Evolutionary conservation across 2,113 vertebrate genomes (phyloP).

Genomic region (Hiodon tergisus): DNA sequence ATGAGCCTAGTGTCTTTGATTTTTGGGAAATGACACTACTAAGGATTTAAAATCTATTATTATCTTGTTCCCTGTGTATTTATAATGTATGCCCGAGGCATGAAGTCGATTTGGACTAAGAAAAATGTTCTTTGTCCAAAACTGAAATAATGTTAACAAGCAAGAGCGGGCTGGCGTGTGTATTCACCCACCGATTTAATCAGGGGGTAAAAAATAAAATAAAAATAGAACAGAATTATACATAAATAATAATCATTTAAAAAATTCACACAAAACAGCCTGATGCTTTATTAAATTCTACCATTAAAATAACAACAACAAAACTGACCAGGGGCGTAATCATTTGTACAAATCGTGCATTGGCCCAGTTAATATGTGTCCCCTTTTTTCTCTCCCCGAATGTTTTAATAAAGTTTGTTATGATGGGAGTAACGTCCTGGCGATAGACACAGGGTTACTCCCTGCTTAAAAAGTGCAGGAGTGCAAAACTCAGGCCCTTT

Average conservation of each 20-base stretch:
- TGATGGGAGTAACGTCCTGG: slow-evolving; percentile 23
- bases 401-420: slow-evolving; percentile 26
- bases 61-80: slow-evolving; percentile 69
- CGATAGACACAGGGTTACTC: slow-evolving; percentile 35
- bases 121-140: slow-evolving; percentile 65
- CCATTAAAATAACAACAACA: slow-evolving; percentile 49
- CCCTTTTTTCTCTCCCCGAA: slow-evolving; percentile 30
- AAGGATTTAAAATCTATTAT: slow-evolving; percentile 62
- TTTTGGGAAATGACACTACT: slow-evolving; percentile 50
- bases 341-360: slow-evolving; percentile 39
- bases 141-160: slow-evolving; percentile 70
- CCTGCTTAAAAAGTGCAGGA: slow-evolving; percentile 39
- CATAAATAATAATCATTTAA: slow-evolving; percentile 18
- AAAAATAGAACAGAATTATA: slow-evolving; percentile 48
- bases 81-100: slow-evolving; percentile 72
- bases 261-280: slow-evolving; percentile 38
- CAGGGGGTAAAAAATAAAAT: slow-evolving; percentile 58
- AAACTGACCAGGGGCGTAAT: slow-evolving; percentile 46
- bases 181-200: slow-evolving; percentile 77
- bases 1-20: slow-evolving; percentile 43
- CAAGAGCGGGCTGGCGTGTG: slow-evolving; percentile 61
- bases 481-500: slow-evolving; percentile 16
- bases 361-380: slow-evolving; percentile 46
- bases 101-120: slow-evolving; percentile 69
- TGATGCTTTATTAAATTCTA: slow-evolving; percentile 59